These are phyloP conservation scores for Lochmaea crataegi DNA, from an alignment of 2,888 invertebrate species.

Conservation along the genomic window DNA sequence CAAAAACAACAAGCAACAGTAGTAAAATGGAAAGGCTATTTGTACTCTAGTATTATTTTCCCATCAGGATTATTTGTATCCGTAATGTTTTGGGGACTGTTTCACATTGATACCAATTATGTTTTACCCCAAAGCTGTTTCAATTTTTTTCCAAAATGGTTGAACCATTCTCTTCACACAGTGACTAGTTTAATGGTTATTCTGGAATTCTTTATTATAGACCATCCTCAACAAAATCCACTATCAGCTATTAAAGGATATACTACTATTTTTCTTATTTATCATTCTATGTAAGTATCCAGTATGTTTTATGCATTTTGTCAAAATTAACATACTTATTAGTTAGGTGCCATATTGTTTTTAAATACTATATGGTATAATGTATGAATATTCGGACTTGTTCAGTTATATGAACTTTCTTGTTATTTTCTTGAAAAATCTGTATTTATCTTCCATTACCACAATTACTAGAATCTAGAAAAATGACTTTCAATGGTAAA, in stretches of 20 bases:
- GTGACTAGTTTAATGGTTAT: not conserved
- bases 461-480: too few species aligned
- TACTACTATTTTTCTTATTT: not conserved
- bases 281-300: slow-evolving; percentile 9
- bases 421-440: too few species aligned
- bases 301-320: not conserved
- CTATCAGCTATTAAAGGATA: not conserved
- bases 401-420: too few species aligned
- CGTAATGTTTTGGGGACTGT: slow-evolving; percentile 13
- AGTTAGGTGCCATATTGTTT: too few species aligned
- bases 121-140: slow-evolving; percentile 2
- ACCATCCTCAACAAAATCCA: not conserved
- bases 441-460: too few species aligned
- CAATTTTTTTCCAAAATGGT: not conserved
- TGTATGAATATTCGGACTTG: too few species aligned
- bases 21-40: slow-evolving; percentile 7
- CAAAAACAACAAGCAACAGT: not conserved
- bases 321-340: not conserved
- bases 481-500: too few species aligned
- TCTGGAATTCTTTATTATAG: not conserved
- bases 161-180: slow-evolving; percentile 11
- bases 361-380: too few species aligned
- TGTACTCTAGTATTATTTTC: not conserved
- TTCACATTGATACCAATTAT: not conserved
- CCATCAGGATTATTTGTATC: slow-evolving; percentile 1